Percentiles rank a stretch among this genome's conserved stretches.
These are phyloP conservation scores for Entomobrya proxima DNA, from an alignment of 2,888 invertebrate genomes.

Conservation along the genomic window DNA sequence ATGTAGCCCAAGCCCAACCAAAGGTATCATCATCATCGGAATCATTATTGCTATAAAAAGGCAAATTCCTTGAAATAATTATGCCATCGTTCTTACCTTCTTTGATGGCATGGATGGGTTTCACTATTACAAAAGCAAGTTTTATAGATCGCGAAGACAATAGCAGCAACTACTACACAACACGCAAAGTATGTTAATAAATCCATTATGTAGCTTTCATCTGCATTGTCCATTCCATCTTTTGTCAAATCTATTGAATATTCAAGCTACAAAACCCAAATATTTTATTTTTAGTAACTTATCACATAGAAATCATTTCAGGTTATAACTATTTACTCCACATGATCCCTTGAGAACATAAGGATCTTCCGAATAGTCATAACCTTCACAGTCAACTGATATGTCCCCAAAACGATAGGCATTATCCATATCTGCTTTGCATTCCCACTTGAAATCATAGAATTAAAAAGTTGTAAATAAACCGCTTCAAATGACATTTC, in stretches of 20 bases:
- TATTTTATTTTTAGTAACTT: too few relatives aligned
- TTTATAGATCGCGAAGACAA: slow-evolving; percentile 78
- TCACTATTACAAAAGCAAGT: slow-evolving; percentile 76
- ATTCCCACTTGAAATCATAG: too few relatives aligned
- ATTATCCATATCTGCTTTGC: slow-evolving; percentile 78
- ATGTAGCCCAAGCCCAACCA: too few relatives aligned
- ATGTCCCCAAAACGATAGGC: slow-evolving; percentile 79
- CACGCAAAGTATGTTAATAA: slow-evolving; percentile 76
- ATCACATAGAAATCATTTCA: too few relatives aligned
- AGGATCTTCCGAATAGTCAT: slow-evolving; percentile 80
- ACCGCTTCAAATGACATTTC: too few relatives aligned
- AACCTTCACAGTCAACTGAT: slow-evolving; percentile 81
- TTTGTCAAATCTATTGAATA: slow-evolving; percentile 78
- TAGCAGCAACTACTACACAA: slow-evolving; percentile 76
- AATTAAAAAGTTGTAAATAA: neutral
- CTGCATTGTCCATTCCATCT: slow-evolving; percentile 76
- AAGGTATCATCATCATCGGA: neutral
- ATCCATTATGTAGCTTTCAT: slow-evolving; percentile 49
- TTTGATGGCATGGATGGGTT: slow-evolving; percentile 60
- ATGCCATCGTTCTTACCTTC: slow-evolving; percentile 71
- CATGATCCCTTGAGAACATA: slow-evolving; percentile 81
- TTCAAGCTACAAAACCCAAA: slow-evolving; percentile 78
- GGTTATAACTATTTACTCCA: too few relatives aligned
- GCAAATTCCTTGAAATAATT: too few relatives aligned
- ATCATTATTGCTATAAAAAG: slow-evolving; percentile 35